Evolutionary conservation across 2,113 vertebrate genomes (phyloP), one percentile per base, ranked within the genome.

Genomic region (Plestiodon gilberti): DNA sequence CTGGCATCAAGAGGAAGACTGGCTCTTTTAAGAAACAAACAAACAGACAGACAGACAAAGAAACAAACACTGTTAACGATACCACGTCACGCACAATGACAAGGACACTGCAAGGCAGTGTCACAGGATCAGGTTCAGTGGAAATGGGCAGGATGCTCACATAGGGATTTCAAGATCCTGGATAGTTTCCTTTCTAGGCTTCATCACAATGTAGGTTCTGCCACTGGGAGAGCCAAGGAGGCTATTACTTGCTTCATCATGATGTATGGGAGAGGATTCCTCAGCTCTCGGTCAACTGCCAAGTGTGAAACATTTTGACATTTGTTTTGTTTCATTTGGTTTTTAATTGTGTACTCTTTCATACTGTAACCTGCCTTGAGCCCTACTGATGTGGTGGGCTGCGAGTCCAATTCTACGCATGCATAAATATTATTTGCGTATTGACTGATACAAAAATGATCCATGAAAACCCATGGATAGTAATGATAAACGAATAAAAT

Each of bases 401-500:
- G 40, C 64, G 64, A 81, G 18, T 73, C 22, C 57, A 87, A 7
- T 65, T 74, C 33, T 40, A 74, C 55, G 18, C 30, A 81, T 64
- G 81, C 38, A 85, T 57, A 78, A 59, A 64, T 64, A 17, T 64
- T 73, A 20, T 38, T 75, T 65, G 57, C 40, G 48, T 74, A 33
- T 38, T 48, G 40, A 64, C 67, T 17, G n/a, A 59, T 70, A 70
- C 28, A 71, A 62, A 79, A 33, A 74, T 35, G 43, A 48, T 48
- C 43, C 59, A 81, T 81, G 76, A 52, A 75, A 81, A 55, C 3
- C 57, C 70, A 81, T 77, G 65, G 48, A 77, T 55, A 81, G 61
- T 71, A 83, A 71, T 48, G 79, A 69, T 86, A 90, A 95, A 89
- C 65, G 38, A n/a, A 0, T 70, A 64, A 74, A 89, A 1, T 85